Evolutionary conservation across 2,113 vertebrate species (phyloP).

Genomic region (Brachyhypopomus occidentalis): DNA sequence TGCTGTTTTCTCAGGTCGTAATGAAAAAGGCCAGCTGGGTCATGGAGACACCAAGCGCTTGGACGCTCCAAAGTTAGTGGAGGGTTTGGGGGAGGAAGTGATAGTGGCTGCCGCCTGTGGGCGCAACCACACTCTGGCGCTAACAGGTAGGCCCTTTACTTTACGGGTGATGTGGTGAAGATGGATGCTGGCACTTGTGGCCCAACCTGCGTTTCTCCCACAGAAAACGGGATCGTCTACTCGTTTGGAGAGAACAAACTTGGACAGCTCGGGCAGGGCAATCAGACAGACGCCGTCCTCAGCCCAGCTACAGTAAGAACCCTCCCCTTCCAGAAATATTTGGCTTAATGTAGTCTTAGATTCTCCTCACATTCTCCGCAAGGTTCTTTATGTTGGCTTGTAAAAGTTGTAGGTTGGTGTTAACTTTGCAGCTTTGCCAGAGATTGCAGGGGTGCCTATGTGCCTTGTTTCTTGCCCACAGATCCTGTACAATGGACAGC

Average conservation of each 20-base stretch:
- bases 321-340: background rate
- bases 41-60: slow-evolving; percentile 92
- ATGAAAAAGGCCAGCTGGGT: slow-evolving; percentile 94
- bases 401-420: background rate
- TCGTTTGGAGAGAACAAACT: slow-evolving; percentile 97
- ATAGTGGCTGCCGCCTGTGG: slow-evolving; percentile 89
- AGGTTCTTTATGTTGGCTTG: background rate
- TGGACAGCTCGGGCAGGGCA: slow-evolving; percentile 93
- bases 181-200: background rate
- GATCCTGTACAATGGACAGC: slow-evolving; percentile 96
- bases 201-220: slow-evolving; percentile 12
- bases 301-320: slow-evolving; percentile 84
- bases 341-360: background rate
- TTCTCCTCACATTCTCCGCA: background rate
- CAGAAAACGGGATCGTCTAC: slow-evolving; percentile 85
- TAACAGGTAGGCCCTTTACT: slow-evolving; percentile 80
- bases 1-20: slow-evolving; percentile 80
- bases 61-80: slow-evolving; percentile 88
- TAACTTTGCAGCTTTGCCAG: background rate
- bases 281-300: slow-evolving; percentile 91
- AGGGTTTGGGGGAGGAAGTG: slow-evolving; percentile 80
- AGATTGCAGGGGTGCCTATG: background rate
- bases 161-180: background rate
- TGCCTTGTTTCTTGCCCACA: slow-evolving; percentile 53
- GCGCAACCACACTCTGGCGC: slow-evolving; percentile 90